phyloP scores from a whole-genome alignment of 2,113 vertebrate genomes.

The Coracopsis vasa region DNA sequence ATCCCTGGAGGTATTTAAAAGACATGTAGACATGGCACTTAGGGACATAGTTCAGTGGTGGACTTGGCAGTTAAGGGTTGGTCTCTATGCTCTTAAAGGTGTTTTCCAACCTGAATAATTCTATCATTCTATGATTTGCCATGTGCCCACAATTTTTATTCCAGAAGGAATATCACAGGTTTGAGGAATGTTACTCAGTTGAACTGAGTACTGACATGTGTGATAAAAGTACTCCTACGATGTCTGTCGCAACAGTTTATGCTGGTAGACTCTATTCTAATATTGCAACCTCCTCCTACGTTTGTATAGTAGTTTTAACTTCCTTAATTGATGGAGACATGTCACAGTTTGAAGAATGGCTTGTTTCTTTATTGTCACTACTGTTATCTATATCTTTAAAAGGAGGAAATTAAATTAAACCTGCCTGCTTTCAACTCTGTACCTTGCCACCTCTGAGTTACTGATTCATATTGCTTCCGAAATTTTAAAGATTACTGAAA shows the following conservation, averaged over 20 bases:
- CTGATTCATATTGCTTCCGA: background rate
- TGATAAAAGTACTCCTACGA: background rate
- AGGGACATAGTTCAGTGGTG: background rate
- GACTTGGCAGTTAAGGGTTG: background rate
- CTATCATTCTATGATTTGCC: background rate
- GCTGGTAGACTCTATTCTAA: background rate
- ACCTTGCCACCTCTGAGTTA: background rate
- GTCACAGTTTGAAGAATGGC: background rate
- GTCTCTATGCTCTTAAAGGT: background rate
- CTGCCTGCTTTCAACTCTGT: background rate
- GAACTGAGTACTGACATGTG: background rate
- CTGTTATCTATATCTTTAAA: background rate
- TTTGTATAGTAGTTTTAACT: background rate
- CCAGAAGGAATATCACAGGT: background rate
- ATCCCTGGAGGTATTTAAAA: background rate
- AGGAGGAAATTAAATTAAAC: background rate
- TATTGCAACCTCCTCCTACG: background rate
- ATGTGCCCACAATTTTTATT: background rate
- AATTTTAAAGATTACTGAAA: background rate
- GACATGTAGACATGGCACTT: fast-evolving
- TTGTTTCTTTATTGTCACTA: background rate
- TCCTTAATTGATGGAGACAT: background rate
- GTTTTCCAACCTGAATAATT: background rate
- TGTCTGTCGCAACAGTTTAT: background rate
- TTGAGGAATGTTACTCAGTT: background rate